Evolutionary conservation across 35 echinoderm and acorn worm species (phyloP), one percentile per base, ranked within the genome.

Genomic region (Antedon bifida): DNA sequence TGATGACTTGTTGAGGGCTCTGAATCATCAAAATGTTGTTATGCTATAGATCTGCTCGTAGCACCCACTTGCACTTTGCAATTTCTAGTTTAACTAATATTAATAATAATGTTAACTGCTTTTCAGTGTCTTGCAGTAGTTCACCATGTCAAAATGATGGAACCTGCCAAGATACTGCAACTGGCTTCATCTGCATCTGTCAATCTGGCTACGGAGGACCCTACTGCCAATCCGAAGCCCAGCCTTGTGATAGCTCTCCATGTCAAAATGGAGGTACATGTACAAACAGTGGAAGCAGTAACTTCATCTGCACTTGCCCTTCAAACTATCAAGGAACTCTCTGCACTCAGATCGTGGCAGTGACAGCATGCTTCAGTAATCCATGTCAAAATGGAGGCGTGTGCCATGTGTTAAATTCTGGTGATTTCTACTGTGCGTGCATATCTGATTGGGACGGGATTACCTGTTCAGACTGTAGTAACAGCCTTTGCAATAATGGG

Each of bases 111-210:
- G n/a, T n/a, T 44, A 44, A 44, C 16, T 44, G 16, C 16, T 16
- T 44, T 16, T 44, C 39, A 44, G 39, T 14, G 5, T 14, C 39
- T 10, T 81, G 79, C 23, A n/a, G 10, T 28, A 81, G 79, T 81
- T 30, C 19, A n/a, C 79, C 79, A 81, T 81, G 79, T 39, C 3
- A 81, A 39, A 81, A 81, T 38, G 34, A n/a, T 39, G 79, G 34
- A 10, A 39, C 35, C 11, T 81, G 79, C 30, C 30, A 11, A 26
- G 79, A 81, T n/a, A 28, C 34, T 13, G 39, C 35, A 34, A 38
- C 9, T 38, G 79, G 34, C 0, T 81, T 38, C 35, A 19, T 38
- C 8, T 81, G 79, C 30, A 11, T 81, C 23, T 81, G 79, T 81
- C 26, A 0, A 39, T 35, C 79, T 11, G 34, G 34, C 3, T 81